Base-by-base conservation (phyloP, 2,113 vertebrate genomes). In the Dromiciops gliroides region DNA sequence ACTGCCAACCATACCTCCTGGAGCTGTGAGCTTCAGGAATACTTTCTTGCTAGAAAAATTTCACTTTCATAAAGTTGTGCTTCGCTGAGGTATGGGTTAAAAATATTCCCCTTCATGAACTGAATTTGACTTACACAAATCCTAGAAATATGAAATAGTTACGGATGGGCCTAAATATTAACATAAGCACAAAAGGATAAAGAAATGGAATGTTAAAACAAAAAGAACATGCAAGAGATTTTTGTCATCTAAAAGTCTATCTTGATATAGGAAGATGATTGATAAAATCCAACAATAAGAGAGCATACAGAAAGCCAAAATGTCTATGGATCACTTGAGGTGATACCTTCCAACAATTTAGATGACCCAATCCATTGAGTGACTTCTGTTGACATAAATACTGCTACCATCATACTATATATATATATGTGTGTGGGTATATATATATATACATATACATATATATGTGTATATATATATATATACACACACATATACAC, bases 81-180 rank as follows among this genome's bases (percentile, higher is more conserved):
- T 50, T 48, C n/a, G 93, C 90, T 8, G 93, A 50, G 37, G 50
- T 75, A 51, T 91, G 94, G 92, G 92, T 52, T 91, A 23, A 91
- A 22, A 95, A 95, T 12, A 94, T 37, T 31, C 90, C 23, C 48
- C 56, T 95, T 48, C 25, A 90, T 31, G 89, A 90, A 90, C 8
- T 60, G 96, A 90, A 95, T 23, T 92, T 90, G n/a, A 97, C 89
- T 97, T 44, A 67, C 37, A 75, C 49, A 50, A 51, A 92, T 47
- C 0, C 0, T 50, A 95, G 95, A 95, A 97, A 50, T 44, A 94
- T 91, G 22, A 48, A 0, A 92, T 24, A 94, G 97, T 94, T 31
- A 94, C 9, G 28, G 28, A 90, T 48, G 48, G 89, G 25, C 37
- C 28, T 49, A 90, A 90, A 90, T 50, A 90, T 49, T 90, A 90